Evolutionary conservation across 2,888 invertebrate species (phyloP).

Genomic region (Torymus aiolomorphi): DNA sequence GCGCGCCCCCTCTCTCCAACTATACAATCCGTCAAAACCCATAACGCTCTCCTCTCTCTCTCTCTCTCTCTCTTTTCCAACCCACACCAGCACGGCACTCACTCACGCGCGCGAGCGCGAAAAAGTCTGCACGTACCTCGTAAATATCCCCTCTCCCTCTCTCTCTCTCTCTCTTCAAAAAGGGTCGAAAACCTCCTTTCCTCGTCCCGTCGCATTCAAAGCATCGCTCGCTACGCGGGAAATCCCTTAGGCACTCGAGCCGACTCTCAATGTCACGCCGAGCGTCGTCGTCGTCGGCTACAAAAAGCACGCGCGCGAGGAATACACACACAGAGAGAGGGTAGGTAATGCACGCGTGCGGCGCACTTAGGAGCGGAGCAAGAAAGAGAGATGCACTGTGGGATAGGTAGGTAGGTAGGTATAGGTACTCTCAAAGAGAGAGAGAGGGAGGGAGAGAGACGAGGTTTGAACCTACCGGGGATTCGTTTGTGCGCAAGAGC

Average conservation of each 20-base stretch:
- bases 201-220: conserved; percentile 12
- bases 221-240: background rate
- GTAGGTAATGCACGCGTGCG: conserved; percentile 3
- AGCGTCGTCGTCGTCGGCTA: too few relatives aligned
- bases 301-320: background rate
- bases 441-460: too few relatives aligned
- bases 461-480: background rate
- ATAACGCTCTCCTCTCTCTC: background rate
- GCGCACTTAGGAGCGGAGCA: too few relatives aligned
- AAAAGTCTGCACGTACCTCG: conserved; percentile 1
- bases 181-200: too few relatives aligned
- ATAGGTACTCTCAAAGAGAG: too few relatives aligned
- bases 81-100: background rate
- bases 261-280: conserved; percentile 31
- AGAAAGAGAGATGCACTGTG: too few relatives aligned
- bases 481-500: background rate
- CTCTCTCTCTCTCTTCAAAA: too few relatives aligned
- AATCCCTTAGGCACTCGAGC: conserved; percentile 16
- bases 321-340: background rate
- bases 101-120: conserved; percentile 3
- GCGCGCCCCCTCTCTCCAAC: background rate
- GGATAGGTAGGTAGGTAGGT: too few relatives aligned
- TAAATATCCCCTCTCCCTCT: too few relatives aligned
- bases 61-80: background rate
- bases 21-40: conserved; percentile 13